Conservation (phyloP, 2,888 invertebrate genomes). For the Tetragonula carbonaria region DNA sequence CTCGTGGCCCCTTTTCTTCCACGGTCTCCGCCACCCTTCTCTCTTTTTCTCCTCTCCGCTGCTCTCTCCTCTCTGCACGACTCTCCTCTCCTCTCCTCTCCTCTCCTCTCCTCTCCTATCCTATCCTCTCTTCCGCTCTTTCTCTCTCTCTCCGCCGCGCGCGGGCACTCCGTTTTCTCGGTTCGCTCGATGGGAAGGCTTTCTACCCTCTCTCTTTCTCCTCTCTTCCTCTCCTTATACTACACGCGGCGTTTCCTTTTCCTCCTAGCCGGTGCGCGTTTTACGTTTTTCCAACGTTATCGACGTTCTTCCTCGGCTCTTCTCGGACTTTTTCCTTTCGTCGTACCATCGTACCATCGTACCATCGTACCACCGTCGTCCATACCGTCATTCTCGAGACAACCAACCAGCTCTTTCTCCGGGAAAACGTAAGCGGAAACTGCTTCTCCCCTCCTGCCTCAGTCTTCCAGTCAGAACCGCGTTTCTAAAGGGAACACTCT, state of each 20-base stretch:
- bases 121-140: constrained; percentile 11
- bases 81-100: constrained; percentile 27
- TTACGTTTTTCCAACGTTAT: constrained; percentile 83
- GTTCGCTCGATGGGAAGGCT: constrained; percentile 49
- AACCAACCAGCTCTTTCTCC: constrained; percentile 71
- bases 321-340: constrained; percentile 76
- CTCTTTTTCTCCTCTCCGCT: constrained; percentile 61
- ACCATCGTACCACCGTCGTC: constrained; percentile 72
- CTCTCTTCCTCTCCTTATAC: constrained; percentile 64
- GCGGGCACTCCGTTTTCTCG: constrained; percentile 40
- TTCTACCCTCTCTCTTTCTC: constrained; percentile 45
- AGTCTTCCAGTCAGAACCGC: constrained; percentile 41
- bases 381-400: constrained; percentile 71
- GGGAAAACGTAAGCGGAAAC: constrained; percentile 74
- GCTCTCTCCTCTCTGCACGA: constrained; percentile 36
- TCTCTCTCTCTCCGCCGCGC: constrained; percentile 21
- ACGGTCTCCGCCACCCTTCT: constrained; percentile 71
- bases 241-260: constrained; percentile 63
- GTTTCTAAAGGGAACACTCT: constrained; percentile 51
- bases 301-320: constrained; percentile 79
- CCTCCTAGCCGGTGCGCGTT: constrained; percentile 71
- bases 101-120: constrained; percentile 29
- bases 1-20: constrained; percentile 80
- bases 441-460: constrained; percentile 49
- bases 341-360: constrained; percentile 66